phyloP scores from a whole-genome alignment of 2,797 vertebrate species.

The Karalla daura region DNA sequence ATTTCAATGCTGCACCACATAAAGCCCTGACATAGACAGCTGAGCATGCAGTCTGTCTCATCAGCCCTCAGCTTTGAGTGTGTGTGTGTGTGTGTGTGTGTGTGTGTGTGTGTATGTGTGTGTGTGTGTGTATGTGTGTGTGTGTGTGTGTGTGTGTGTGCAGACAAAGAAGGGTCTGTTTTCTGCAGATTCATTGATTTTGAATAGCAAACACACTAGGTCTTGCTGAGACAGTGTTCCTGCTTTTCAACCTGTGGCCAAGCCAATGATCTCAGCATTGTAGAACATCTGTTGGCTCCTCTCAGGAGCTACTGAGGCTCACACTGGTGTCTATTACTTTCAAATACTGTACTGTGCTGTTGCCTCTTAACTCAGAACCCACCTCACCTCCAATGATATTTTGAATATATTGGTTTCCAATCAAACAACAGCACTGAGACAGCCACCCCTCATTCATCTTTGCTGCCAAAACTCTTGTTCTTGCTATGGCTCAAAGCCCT shows the following conservation, averaged over 20 bases:
- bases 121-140: conserved; percentile 18
- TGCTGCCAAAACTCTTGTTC: no score
- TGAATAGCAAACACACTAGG: conserved; percentile 37
- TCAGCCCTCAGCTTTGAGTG: conserved; percentile 47
- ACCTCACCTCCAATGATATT: no score
- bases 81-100: conserved; percentile 35
- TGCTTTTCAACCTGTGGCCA: conserved; percentile 37
- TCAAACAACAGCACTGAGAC: no score
- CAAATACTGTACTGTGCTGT: conserved; percentile 13
- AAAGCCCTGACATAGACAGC: conserved; percentile 70
- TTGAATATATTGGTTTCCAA: no score
- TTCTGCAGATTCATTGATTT: conserved; percentile 71
- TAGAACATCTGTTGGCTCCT: conserved; percentile 30
- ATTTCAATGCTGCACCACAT: conserved; percentile 54
- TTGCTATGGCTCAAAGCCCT: no score
- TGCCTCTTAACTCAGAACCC: no score
- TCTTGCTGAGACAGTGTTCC: conserved; percentile 39
- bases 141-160: conserved; percentile 12
- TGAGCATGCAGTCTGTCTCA: conserved; percentile 76
- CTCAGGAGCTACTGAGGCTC: conserved; percentile 38
- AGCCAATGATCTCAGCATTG: conserved; percentile 46
- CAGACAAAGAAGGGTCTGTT: conserved; percentile 23
- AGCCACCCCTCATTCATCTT: no score
- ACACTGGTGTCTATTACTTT: conserved; percentile 3
- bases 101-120: conserved; percentile 36